These are phyloP conservation scores for Onychomys torridus DNA, from an alignment of 2,797 vertebrate species.

Conservation along the genomic window DNA sequence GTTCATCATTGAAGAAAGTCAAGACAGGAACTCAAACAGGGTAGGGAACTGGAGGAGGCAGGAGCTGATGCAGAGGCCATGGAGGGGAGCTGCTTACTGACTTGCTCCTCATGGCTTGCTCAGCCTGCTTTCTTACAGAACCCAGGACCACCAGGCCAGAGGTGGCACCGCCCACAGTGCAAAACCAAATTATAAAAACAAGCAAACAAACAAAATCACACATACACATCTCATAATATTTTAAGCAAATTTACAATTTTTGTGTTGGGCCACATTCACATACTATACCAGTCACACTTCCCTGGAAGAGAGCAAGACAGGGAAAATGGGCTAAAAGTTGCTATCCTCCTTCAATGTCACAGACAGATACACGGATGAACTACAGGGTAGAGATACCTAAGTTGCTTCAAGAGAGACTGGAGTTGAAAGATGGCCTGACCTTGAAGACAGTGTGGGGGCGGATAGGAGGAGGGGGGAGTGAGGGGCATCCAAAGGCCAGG, in stretches of 20 bases:
- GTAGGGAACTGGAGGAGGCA: background rate
- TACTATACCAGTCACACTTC: background rate
- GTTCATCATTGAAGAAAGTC: background rate
- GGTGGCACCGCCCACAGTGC: background rate
- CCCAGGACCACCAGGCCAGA: background rate
- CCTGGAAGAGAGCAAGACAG: background rate
- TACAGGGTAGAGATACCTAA: background rate
- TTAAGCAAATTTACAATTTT: background rate
- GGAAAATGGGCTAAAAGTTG: background rate
- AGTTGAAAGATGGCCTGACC: background rate
- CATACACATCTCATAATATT: background rate
- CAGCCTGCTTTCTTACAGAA: background rate
- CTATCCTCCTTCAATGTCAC: background rate
- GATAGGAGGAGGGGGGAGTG: background rate
- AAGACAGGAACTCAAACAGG: background rate
- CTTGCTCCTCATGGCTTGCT: background rate
- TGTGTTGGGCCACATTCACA: background rate
- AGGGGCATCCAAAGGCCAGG: background rate
- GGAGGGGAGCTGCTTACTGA: background rate
- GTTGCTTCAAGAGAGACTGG: slow-evolving; percentile 3
- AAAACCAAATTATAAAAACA: background rate
- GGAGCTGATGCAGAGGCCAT: background rate
- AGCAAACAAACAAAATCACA: background rate
- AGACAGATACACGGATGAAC: background rate
- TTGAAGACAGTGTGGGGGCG: background rate